Conservation (phyloP, 2,888 invertebrate species). For the Lochmaea crataegi region DNA sequence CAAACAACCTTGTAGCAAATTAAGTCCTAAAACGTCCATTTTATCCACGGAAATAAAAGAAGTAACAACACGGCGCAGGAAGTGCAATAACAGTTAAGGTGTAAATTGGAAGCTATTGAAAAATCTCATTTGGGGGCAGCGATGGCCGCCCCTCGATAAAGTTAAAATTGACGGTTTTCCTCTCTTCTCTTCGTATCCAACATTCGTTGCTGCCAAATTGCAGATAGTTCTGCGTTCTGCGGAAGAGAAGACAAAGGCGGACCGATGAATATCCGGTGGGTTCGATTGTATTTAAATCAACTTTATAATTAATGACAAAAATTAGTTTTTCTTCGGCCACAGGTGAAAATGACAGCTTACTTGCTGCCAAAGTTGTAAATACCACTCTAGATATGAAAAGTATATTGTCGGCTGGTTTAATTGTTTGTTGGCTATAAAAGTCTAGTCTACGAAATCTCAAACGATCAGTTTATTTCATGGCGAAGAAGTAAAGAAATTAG, state of each 20-base stretch:
- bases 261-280: not conserved
- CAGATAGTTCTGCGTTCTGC: constrained; percentile 25
- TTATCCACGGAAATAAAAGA: constrained; percentile 20
- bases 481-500: no score
- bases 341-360: no score
- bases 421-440: no score
- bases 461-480: no score
- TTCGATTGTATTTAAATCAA: no score
- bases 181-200: not conserved
- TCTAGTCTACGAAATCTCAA: no score
- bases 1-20: constrained; percentile 4
- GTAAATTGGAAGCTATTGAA: constrained; percentile 59
- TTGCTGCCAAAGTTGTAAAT: no score
- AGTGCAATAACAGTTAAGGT: constrained; percentile 55
- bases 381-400: no score
- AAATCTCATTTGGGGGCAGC: constrained; percentile 57
- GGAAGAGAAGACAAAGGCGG: constrained; percentile 15
- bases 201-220: constrained; percentile 11
- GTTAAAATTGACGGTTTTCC: constrained; percentile 53
- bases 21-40: constrained; percentile 24
- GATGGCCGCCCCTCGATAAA: constrained; percentile 53
- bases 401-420: no score
- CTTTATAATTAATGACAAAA: no score
- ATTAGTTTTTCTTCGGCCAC: no score
- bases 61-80: constrained; percentile 22